Evolutionary conservation across 2,888 invertebrate genomes (phyloP), one percentile per base, ranked within the genome.

Genomic region (Platynereis dumerilii): DNA sequence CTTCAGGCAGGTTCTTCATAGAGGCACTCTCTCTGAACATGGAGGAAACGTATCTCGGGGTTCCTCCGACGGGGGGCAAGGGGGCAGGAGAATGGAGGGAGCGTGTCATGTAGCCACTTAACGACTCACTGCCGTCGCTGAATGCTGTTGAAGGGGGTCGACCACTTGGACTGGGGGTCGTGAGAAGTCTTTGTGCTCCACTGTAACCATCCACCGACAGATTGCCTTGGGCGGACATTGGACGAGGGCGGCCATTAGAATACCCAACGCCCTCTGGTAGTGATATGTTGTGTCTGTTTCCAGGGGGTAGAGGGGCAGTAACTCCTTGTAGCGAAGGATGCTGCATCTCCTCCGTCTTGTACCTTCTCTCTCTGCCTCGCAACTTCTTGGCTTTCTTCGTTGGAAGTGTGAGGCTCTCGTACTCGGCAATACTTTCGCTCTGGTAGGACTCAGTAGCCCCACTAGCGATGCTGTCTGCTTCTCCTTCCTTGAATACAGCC

Each of bases 401-500:
- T 48, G 48, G 48, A 5, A 48, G n/a, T 7, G 48, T 48, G n/a
- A 20, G n/a, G 48, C 48, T 48, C 17, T 48, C 48, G 17, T 48
- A 48, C 7, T 34, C 34, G 5, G 34, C 34, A 12, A 34, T 34
- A 34, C 34, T 34, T 12, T 34, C 34, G 12, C 34, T 34, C 12
- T 34, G 34, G 34, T 34, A 34, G 34, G 34, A 34, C 12, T 34
- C 34, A 7, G 34, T 5, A 5, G 34, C 34, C 12, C 34, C 34
- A 34, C 34, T 34, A 12, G 34, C 34, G 5, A 34, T 34, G 12
- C 34, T 34, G 34, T 34, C 34, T 7, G 34, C 34, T 34, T 34
- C 34, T 34, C 34, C 34, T 15, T 58, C 58, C 27, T 60, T 60
- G 28, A 52, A 7, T 28, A 60, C 52, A 22, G 60, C 26, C n/a